Conservation (phyloP, 2,888 invertebrate species). For the Rotaria socialis region DNA sequence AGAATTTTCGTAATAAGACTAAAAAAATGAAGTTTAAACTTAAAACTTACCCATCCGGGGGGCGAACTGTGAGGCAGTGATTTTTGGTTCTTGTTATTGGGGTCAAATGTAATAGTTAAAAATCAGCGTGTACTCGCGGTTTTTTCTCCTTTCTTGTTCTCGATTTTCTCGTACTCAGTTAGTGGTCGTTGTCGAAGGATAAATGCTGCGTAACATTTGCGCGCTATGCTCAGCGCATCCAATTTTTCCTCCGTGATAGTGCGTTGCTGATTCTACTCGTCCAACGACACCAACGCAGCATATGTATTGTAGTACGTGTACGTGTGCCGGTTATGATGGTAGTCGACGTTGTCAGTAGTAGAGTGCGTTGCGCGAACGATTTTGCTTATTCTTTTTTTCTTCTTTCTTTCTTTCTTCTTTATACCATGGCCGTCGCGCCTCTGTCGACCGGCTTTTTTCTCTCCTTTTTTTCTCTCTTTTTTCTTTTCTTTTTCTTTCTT, state of each 20-base stretch:
- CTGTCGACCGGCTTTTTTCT: neutral
- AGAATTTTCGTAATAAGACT: neutral
- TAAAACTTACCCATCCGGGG: conserved; percentile 10
- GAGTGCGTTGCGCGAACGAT: conserved; percentile 4
- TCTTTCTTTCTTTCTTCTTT: conserved; percentile 26
- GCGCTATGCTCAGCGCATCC: conserved; percentile 18
- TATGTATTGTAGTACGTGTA: conserved; percentile 28
- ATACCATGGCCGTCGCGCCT: neutral
- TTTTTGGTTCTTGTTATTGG: conserved; percentile 16
- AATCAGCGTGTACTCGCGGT: conserved; percentile 1
- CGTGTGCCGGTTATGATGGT: neutral
- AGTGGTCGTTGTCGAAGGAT: conserved; percentile 23
- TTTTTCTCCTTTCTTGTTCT: neutral
- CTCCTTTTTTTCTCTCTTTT: neutral
- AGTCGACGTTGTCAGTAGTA: conserved; percentile 26
- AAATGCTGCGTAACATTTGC: conserved; percentile 37
- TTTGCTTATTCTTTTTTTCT: conserved; percentile 27
- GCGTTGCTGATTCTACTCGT: conserved; percentile 7
- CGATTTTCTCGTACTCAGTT: conserved; percentile 6
- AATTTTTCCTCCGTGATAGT: neutral
- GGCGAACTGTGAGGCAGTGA: conserved; percentile 26
- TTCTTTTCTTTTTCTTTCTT: neutral
- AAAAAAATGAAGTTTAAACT: neutral
- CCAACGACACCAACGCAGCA: conserved; percentile 12
- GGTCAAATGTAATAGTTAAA: conserved; percentile 17